Evolutionary conservation across 2,888 invertebrate genomes (phyloP).

Genomic region (Cheiracanthium punctorium): DNA sequence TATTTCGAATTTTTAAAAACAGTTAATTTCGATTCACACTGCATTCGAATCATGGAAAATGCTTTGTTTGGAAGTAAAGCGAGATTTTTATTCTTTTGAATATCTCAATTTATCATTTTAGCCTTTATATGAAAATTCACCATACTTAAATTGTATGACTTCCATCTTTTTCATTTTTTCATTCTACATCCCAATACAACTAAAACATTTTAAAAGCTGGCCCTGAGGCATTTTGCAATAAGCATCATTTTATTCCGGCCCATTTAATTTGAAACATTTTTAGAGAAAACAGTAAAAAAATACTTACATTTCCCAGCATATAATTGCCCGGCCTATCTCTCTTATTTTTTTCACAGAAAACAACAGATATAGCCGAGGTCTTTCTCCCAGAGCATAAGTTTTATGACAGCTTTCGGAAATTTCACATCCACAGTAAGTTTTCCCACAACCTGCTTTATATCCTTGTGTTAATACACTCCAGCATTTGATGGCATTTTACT

Average conservation of each 20-base stretch:
- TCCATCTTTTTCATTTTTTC: no score
- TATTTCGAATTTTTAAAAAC: no score
- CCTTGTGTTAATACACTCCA: slow-evolving; percentile 55
- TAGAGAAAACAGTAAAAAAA: not conserved
- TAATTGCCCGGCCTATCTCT: not conserved
- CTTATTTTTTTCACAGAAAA: not conserved
- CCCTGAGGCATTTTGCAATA: not conserved
- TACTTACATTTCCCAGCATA: not conserved
- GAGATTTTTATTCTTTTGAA: no score
- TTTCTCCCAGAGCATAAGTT: not conserved
- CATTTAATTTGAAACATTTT: not conserved
- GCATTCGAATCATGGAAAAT: no score
- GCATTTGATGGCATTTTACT: slow-evolving; percentile 55
- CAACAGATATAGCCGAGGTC: not conserved
- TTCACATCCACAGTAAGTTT: not conserved
- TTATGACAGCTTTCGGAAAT: not conserved
- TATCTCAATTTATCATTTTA: no score
- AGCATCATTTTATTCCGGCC: not conserved
- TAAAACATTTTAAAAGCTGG: not conserved
- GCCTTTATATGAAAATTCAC: no score
- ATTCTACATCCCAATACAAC: no score
- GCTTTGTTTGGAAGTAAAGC: no score
- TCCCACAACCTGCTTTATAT: slow-evolving; percentile 56
- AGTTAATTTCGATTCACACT: no score
- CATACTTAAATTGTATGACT: no score